Evolutionary conservation across 2,888 invertebrate species (phyloP).

Genomic region (Sinelater perroti): DNA sequence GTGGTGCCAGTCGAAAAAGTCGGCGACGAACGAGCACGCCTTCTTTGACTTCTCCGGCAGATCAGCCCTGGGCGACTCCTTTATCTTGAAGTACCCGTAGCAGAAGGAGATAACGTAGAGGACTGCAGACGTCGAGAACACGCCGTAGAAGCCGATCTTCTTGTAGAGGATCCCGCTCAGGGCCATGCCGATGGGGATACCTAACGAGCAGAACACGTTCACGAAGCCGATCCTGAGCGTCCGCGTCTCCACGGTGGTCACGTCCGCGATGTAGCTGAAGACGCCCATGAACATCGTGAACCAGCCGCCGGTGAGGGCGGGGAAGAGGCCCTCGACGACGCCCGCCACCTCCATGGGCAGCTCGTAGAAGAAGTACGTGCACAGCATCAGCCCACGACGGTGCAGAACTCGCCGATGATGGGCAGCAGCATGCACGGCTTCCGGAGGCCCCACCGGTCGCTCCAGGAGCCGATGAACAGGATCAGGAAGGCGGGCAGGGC

Average conservation of each 20-base stretch:
- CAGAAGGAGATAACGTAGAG: conserved; percentile 78
- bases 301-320: conserved; percentile 85
- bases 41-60: conserved; percentile 62
- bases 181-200: conserved; percentile 89
- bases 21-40: conserved; percentile 66
- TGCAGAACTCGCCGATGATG: conserved; percentile 81
- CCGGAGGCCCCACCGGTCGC: conserved; percentile 73
- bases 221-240: conserved; percentile 87
- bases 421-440: conserved; percentile 87
- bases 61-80: conserved; percentile 70
- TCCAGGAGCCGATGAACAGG: conserved; percentile 83
- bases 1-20: conserved; percentile 81
- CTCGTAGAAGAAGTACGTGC: conserved; percentile 81
- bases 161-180: conserved; percentile 82
- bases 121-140: conserved; percentile 79
- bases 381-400: conserved; percentile 78
- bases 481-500: conserved; percentile 82
- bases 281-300: conserved; percentile 91
- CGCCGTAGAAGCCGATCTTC: conserved; percentile 83
- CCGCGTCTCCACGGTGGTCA: conserved; percentile 83
- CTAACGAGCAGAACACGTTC: conserved; percentile 87
- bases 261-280: conserved; percentile 88
- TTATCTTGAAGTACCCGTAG: conserved; percentile 77
- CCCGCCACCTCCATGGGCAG: conserved; percentile 84
- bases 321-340: conserved; percentile 82